These are phyloP conservation scores for Dascillus cervinus DNA, from an alignment of 2,888 invertebrate species.

Conservation along the genomic window DNA sequence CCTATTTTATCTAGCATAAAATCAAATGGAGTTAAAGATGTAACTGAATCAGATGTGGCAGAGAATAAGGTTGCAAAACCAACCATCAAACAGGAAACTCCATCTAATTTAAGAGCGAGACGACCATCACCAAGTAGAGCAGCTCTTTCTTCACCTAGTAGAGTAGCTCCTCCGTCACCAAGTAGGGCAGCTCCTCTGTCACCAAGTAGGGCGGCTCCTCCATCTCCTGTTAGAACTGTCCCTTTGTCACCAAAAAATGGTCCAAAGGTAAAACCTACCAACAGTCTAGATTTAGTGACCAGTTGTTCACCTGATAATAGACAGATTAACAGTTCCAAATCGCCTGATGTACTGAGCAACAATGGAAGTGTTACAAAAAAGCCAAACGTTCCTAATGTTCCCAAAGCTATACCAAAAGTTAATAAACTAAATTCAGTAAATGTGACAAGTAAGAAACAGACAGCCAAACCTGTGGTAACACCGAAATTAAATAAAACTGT, in stretches of 20 bases:
- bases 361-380: constrained; percentile 33
- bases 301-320: constrained; percentile 51
- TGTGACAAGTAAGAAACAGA: constrained; percentile 24
- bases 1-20: constrained; percentile 24
- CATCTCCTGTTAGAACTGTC: no score
- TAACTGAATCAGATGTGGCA: constrained; percentile 12
- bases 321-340: constrained; percentile 40
- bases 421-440: constrained; percentile 41
- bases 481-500: constrained; percentile 17
- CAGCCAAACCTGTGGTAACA: constrained; percentile 16
- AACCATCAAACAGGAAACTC: constrained; percentile 33
- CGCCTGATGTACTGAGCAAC: constrained; percentile 55
- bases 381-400: constrained; percentile 26
- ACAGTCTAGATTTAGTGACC: constrained; percentile 66
- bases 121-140: constrained; percentile 34
- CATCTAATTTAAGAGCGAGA: constrained; percentile 45
- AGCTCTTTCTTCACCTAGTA: constrained; percentile 31
- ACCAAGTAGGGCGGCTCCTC: no score
- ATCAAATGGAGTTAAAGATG: constrained; percentile 11
- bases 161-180: constrained; percentile 29
- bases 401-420: constrained; percentile 45
- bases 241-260: no score
- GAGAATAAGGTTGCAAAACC: constrained; percentile 13
- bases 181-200: no score
- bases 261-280: no score